A percentile compares a stretch with the other conserved stretches of the same genome.
These are phyloP conservation scores for Ophioderma brevispina DNA, from an alignment of 35 echinoderm and acorn worm species.

Conservation along the genomic window DNA sequence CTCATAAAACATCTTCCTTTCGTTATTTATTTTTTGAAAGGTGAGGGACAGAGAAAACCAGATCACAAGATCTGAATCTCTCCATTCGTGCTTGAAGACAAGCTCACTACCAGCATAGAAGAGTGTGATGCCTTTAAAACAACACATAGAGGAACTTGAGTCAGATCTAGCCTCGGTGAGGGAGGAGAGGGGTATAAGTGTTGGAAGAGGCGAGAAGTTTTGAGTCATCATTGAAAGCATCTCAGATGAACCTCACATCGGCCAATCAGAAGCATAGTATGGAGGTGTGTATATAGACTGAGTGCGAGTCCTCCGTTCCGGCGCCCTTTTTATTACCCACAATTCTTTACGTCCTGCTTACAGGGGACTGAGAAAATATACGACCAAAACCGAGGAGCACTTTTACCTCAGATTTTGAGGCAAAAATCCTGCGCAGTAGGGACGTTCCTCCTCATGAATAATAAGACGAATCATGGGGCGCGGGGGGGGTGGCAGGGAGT, in stretches of 20 bases:
- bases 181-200: conserved; percentile 24
- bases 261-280: conserved; percentile 80
- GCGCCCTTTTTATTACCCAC: background rate
- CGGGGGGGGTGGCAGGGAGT: too few relatives aligned
- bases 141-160: background rate
- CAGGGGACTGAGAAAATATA: too few relatives aligned
- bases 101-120: background rate
- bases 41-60: conserved; percentile 22
- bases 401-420: background rate
- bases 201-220: conserved; percentile 61
- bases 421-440: too few relatives aligned
- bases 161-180: conserved; percentile 46
- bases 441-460: too few relatives aligned
- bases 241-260: conserved; percentile 57
- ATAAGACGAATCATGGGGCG: too few relatives aligned
- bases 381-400: background rate
- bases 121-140: background rate
- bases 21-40: background rate
- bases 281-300: conserved; percentile 53
- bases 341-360: too few relatives aligned
- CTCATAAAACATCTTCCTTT: too few relatives aligned
- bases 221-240: conserved; percentile 61
- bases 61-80: conserved; percentile 6
- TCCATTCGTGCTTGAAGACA: background rate
- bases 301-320: background rate